These are phyloP conservation scores for Napeogenes sylphis DNA, from an alignment of 2,888 invertebrate species.

Conservation along the genomic window DNA sequence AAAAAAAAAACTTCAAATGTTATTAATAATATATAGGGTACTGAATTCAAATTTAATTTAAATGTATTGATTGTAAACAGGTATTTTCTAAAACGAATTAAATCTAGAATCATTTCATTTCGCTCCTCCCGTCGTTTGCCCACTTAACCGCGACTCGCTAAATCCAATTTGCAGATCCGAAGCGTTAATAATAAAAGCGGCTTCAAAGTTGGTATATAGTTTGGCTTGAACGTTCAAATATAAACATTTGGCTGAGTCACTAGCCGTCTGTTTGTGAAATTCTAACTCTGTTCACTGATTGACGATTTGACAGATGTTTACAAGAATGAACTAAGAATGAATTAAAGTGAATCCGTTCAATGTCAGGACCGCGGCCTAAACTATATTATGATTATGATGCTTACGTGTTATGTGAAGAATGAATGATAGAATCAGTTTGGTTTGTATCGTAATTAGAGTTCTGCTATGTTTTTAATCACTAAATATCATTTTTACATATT, in stretches of 20 bases:
- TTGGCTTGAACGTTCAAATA: conserved; percentile 33
- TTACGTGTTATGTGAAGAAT: conserved; percentile 4
- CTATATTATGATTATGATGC: conserved; percentile 14
- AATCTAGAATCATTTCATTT: too few species aligned
- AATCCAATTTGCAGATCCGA: conserved; percentile 5
- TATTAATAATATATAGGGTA: too few species aligned
- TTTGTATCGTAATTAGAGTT: too few species aligned
- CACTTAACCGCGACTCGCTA: neutral
- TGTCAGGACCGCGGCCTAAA: conserved; percentile 16
- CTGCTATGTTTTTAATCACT: too few species aligned
- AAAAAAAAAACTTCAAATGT: too few species aligned
- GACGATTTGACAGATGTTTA: conserved; percentile 14
- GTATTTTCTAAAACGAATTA: too few species aligned
- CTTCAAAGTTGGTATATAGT: conserved; percentile 36
- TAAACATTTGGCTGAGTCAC: conserved; percentile 51
- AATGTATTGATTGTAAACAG: too few species aligned
- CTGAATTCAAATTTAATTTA: too few species aligned
- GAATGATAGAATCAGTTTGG: too few species aligned
- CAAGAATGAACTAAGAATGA: conserved; percentile 17
- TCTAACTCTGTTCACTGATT: conserved; percentile 9
- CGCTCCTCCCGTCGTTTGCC: too few species aligned
- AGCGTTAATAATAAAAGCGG: conserved; percentile 21
- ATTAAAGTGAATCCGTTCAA: conserved; percentile 18
- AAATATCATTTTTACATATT: too few species aligned
- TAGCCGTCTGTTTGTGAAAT: conserved; percentile 46